These are phyloP conservation scores for Lacanobia oleracea DNA, from an alignment of 2,888 invertebrate species.

Conservation along the genomic window DNA sequence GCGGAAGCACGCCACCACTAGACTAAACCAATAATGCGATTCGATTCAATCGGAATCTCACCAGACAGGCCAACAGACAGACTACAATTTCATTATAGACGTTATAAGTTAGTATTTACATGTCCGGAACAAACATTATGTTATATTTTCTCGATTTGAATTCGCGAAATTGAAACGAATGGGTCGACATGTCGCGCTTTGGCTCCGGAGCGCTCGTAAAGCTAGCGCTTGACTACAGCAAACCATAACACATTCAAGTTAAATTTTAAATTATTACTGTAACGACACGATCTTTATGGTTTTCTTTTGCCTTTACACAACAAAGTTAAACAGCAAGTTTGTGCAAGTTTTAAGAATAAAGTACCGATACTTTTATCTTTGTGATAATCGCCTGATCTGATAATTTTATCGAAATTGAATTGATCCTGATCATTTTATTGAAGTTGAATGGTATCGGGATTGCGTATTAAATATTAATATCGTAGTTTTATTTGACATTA, in stretches of 20 bases:
- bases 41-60: slow-evolving; percentile 10
- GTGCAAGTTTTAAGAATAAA: no score
- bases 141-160: slow-evolving; percentile 11
- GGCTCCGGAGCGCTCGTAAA: slow-evolving; percentile 11
- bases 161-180: slow-evolving; percentile 20
- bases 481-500: not conserved
- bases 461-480: not conserved
- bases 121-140: not conserved
- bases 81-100: not conserved
- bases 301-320: not conserved
- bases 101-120: not conserved
- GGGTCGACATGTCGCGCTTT: slow-evolving; percentile 9
- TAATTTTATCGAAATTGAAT: not conserved
- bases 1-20: not conserved
- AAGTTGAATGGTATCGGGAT: not conserved
- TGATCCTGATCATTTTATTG: no score
- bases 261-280: not conserved
- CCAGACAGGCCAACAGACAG: slow-evolving; percentile 2
- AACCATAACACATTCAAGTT: not conserved
- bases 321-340: no score
- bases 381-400: not conserved
- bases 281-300: not conserved
- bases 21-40: slow-evolving; percentile 6
- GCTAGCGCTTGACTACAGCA: not conserved
- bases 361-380: not conserved